Evolutionary conservation across 2,888 invertebrate species (phyloP).

Genomic region (Ophioninae sp.): DNA sequence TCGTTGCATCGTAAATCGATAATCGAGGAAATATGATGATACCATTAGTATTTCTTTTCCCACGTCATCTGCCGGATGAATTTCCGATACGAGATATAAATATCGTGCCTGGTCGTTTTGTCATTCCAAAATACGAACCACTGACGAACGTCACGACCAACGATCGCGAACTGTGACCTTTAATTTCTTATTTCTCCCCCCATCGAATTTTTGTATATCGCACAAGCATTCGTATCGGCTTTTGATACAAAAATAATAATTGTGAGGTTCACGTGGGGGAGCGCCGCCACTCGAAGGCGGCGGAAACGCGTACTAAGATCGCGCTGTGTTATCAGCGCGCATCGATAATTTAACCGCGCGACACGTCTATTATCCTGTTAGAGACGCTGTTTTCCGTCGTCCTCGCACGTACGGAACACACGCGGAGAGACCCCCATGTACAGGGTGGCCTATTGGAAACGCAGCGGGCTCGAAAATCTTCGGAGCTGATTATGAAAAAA

Average conservation of each 20-base stretch:
- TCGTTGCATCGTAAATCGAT: too few relatives aligned
- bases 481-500: background rate
- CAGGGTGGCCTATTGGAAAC: background rate
- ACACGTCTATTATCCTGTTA: constrained; percentile 71
- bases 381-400: constrained; percentile 36
- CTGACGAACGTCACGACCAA: background rate
- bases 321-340: background rate
- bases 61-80: too few relatives aligned
- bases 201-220: background rate
- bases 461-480: background rate
- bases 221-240: background rate
- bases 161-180: background rate
- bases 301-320: background rate
- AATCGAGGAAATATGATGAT: too few relatives aligned
- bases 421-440: background rate
- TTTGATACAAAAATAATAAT: background rate
- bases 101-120: background rate
- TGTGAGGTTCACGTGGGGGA: background rate
- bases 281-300: background rate
- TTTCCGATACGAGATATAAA: too few relatives aligned
- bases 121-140: background rate
- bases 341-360: constrained; percentile 61
- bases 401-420: constrained; percentile 16
- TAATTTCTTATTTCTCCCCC: background rate
- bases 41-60: too few relatives aligned